Evolutionary conservation across 2,888 invertebrate genomes (phyloP).

Genomic region (Drosophila acutilabella): DNA sequence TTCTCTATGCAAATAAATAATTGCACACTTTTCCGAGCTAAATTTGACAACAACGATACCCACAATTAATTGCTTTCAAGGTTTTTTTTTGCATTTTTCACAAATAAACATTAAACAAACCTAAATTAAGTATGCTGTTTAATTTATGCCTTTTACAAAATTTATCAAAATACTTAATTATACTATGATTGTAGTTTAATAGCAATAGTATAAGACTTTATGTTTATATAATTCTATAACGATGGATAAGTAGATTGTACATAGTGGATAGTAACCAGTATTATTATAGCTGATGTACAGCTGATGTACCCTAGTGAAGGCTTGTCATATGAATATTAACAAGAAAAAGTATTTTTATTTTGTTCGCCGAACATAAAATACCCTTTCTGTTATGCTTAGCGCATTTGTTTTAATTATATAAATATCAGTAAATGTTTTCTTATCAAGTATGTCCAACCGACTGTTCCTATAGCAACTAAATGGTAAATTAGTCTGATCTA

Average conservation of each 20-base stretch:
- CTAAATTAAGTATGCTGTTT: not conserved
- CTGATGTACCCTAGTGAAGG: slow-evolving; percentile 1
- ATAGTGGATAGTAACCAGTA: no score
- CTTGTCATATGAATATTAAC: slow-evolving; percentile 12
- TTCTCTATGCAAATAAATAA: slow-evolving; percentile 76
- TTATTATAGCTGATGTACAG: no score
- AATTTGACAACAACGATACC: slow-evolving; percentile 39
- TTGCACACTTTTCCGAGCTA: slow-evolving; percentile 66
- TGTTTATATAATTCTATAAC: no score
- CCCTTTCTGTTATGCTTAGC: no score
- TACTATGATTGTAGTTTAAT: not conserved
- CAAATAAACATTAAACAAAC: slow-evolving; percentile 17
- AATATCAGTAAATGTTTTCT: no score
- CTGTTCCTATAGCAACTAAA: no score
- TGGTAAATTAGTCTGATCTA: no score
- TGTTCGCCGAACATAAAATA: no score
- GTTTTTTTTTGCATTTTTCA: slow-evolving; percentile 19
- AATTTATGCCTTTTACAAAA: slow-evolving; percentile 5
- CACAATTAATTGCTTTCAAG: slow-evolving; percentile 38
- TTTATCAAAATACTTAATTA: slow-evolving; percentile 10
- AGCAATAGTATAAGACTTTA: not conserved
- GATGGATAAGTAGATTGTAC: no score
- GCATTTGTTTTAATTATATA: no score
- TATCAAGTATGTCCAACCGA: no score
- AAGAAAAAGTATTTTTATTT: no score